Evolutionary conservation across 2,113 vertebrate species (phyloP).

Genomic region (Tychaedon coryphoeus): DNA sequence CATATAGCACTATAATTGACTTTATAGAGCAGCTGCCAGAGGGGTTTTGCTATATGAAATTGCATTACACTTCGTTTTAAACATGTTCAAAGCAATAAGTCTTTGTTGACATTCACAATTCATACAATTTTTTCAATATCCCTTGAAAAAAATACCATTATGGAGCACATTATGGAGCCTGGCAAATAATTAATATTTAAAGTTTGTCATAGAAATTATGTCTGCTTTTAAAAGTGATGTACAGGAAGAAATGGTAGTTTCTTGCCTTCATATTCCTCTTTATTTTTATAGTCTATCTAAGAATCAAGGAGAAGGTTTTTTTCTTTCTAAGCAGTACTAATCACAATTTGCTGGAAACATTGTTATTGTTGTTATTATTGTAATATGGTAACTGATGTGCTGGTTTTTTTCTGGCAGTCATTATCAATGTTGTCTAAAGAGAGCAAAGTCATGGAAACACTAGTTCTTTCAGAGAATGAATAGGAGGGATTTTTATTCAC

Average conservation of each 20-base stretch:
- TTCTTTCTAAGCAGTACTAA: background rate
- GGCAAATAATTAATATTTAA: constrained; percentile 67
- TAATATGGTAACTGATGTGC: background rate
- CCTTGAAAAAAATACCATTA: background rate
- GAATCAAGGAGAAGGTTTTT: background rate
- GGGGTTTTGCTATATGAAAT: constrained; percentile 56
- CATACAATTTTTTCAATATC: constrained; percentile 40
- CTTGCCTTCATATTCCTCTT: background rate
- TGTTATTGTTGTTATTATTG: background rate
- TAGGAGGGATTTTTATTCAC: background rate
- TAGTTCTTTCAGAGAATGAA: background rate
- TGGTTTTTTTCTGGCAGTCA: background rate
- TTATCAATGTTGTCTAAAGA: background rate
- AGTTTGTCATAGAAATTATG: constrained; percentile 39
- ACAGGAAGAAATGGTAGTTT: background rate
- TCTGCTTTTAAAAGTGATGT: background rate
- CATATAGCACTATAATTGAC: constrained; percentile 52
- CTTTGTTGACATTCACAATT: constrained; percentile 65
- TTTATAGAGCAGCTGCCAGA: constrained; percentile 55
- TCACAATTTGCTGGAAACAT: background rate
- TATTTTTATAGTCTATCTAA: background rate
- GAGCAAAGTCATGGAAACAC: background rate
- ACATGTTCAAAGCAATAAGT: constrained; percentile 65
- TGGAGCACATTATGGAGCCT: background rate
- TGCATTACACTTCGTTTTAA: constrained; percentile 65